A percentile compares a stretch with the other conserved stretches of the same genome.
Conservation (phyloP, 2,888 invertebrate genomes). For the Stenotaenia linearis region DNA sequence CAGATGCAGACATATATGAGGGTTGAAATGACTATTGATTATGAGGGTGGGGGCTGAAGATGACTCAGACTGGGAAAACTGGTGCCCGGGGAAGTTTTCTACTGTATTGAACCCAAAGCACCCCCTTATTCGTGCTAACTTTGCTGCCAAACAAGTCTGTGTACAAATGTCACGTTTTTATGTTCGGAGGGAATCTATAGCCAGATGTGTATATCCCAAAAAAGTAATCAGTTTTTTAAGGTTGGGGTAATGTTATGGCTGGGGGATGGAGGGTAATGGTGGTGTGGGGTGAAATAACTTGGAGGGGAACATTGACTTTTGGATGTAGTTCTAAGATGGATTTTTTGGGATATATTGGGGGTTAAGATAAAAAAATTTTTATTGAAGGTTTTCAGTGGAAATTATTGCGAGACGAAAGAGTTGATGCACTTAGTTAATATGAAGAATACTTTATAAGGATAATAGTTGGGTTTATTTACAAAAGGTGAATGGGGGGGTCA, state of each 20-base stretch:
- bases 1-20: neutral
- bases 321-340: no score
- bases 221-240: no score
- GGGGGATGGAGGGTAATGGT: no score
- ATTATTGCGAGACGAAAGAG: no score
- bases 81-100: neutral
- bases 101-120: neutral
- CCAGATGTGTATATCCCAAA: neutral
- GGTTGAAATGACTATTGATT: constrained; percentile 15
- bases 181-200: neutral
- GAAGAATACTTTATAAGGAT: no score
- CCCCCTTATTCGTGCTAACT: neutral
- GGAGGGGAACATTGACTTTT: no score
- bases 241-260: neutral
- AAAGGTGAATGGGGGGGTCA: no score
- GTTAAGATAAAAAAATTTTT: no score
- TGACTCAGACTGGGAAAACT: neutral
- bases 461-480: no score
- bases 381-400: no score
- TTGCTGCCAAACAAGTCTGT: neutral
- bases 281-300: neutral
- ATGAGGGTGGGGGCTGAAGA: neutral
- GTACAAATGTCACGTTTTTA: neutral
- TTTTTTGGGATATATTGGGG: no score
- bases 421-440: no score